Conservation (phyloP, 2,888 invertebrate genomes). For the Volucella bombylans region DNA sequence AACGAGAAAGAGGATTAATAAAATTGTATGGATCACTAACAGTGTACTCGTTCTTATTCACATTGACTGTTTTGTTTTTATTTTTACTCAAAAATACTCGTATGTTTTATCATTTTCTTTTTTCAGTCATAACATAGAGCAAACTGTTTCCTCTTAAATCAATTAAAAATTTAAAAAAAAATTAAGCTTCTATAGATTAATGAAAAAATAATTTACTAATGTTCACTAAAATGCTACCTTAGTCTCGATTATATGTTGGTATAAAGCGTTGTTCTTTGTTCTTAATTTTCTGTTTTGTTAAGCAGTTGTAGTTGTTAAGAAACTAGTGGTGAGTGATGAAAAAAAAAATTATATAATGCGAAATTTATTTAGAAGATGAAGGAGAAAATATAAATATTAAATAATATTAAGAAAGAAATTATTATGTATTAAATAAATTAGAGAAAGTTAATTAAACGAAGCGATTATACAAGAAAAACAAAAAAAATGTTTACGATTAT, state of each 20-base stretch:
- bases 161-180: constrained; percentile 2
- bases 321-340: constrained; percentile 1
- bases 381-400: constrained; percentile 30
- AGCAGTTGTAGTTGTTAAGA: constrained; percentile 40
- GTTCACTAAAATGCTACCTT: constrained; percentile 31
- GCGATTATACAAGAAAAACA: constrained; percentile 8
- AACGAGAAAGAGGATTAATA: no score
- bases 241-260: constrained; percentile 23
- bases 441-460: constrained; percentile 39
- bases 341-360: not conserved
- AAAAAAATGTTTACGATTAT: constrained; percentile 56
- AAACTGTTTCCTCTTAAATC: no score
- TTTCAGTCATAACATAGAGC: no score
- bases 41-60: not conserved
- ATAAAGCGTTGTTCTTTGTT: constrained; percentile 31
- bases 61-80: not conserved
- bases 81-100: not conserved
- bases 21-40: no score
- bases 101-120: not conserved
- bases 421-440: constrained; percentile 35
- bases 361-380: not conserved
- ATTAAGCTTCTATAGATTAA: constrained; percentile 6
- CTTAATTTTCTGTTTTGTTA: constrained; percentile 15
- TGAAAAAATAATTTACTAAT: constrained; percentile 32
- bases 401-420: constrained; percentile 33